These are phyloP conservation scores for Macroglossus sobrinus DNA, from an alignment of 2,113 vertebrate species.

Conservation along the genomic window DNA sequence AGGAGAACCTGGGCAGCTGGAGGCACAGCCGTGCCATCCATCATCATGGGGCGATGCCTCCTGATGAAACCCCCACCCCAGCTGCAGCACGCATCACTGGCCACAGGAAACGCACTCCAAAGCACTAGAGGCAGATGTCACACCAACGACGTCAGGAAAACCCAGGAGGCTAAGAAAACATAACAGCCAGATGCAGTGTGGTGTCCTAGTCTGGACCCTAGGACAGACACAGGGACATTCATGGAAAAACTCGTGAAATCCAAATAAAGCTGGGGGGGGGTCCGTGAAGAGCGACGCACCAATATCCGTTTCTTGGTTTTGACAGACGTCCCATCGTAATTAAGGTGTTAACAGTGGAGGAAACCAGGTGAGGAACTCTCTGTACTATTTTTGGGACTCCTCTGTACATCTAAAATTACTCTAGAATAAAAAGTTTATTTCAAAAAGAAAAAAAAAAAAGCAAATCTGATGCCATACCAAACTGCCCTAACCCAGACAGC, in stretches of 20 bases:
- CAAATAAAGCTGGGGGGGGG: not conserved
- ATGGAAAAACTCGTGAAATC: not conserved
- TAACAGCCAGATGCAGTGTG: rapidly evolving
- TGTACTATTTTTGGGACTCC: not conserved
- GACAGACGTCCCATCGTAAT: rapidly evolving
- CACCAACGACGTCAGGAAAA: not conserved
- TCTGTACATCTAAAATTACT: not conserved
- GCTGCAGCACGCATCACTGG: not conserved
- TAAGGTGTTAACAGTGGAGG: not conserved
- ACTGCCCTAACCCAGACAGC: not conserved
- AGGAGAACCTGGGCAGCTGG: not conserved
- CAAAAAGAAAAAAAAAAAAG: not conserved
- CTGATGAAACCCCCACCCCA: not conserved
- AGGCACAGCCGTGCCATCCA: not conserved
- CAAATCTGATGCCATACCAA: not conserved
- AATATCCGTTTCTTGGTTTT: not conserved
- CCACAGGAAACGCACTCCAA: not conserved
- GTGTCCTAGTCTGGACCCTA: not conserved
- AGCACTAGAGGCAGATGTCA: not conserved
- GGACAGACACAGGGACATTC: not conserved
- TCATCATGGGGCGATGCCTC: not conserved
- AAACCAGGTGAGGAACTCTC: not conserved
- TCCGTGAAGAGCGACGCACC: rapidly evolving
- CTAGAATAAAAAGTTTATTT: not conserved
- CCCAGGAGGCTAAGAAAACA: not conserved